Base-by-base conservation (phyloP, 2,888 invertebrate genomes). In the Sinotaia quadrata region DNA sequence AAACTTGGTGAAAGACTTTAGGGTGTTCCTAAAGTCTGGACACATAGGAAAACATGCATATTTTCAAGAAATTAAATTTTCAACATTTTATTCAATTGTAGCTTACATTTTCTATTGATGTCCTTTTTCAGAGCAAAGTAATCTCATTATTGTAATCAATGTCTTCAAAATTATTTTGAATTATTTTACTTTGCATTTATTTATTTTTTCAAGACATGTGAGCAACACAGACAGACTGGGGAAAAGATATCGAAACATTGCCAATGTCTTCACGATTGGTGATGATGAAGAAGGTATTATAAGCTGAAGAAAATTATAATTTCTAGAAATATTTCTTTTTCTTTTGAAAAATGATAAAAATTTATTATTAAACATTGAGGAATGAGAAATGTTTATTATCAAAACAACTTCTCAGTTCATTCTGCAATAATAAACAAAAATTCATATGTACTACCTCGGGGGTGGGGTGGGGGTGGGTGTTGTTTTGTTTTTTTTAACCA, bases 241-340 rank as follows among this genome's bases (percentile, higher is more conserved):
- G 33, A 95, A 93, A 88, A 91, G 94, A 52, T 96, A 96, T 87
- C 91, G 96, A 78, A 95, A 95, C 89, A 93, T 95, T 67, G 94
- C 94, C 0, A 95, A 96, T 8, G 95, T 97, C 10, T 98, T 98
- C 87, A 95, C 95, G 87, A 96, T 97, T 84, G 96, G 95, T 81
- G 97, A 96, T 84, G 96, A 96, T 86, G 87, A 87, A 18, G 85
- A 84, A 76, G 86, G 82, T 84, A 62, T n/a, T n/a, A n/a, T n/a
- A n/a, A 60, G 70, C 52, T 61, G 5, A 33, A 74, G 73, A 57
- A 51, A 80, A 78, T 21, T 2, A 56, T 56, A 27, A 4, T 56
- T 4, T 24, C 24, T 56, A n/a, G 2, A n/a, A 27, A 5, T 31
- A 27, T 29, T n/a, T 52, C 18, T 24, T 1, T n/a, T 54, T 54